These are phyloP conservation scores for Osmerus mordax DNA, from an alignment of 2,113 vertebrate genomes.

Conservation along the genomic window DNA sequence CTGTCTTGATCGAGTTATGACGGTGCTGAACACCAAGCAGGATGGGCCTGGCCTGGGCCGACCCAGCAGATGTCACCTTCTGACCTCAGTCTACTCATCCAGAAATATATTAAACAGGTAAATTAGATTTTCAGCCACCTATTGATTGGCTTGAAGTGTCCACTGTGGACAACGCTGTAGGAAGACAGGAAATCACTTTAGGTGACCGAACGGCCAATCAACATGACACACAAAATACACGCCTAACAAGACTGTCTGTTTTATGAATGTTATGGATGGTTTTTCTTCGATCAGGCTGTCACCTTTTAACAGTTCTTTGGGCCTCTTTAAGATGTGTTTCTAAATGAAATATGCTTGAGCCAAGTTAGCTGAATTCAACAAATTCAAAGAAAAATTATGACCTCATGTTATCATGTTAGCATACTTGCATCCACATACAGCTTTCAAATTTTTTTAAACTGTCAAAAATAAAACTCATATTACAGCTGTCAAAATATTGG, in stretches of 20 bases:
- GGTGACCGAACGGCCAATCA: not conserved
- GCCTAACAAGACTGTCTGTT: not conserved
- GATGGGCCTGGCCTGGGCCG: not conserved
- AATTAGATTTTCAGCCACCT: slow-evolving; percentile 6
- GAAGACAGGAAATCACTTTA: not conserved
- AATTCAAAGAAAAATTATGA: not conserved
- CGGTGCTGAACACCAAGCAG: not conserved
- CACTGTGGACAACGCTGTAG: not conserved
- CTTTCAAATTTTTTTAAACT: not conserved
- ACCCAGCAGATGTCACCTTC: not conserved
- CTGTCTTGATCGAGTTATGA: not conserved
- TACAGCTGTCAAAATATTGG: too few species aligned
- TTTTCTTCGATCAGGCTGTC: not conserved
- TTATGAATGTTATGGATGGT: not conserved
- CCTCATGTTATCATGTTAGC: not conserved
- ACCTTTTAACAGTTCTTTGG: not conserved
- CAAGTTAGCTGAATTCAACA: not conserved
- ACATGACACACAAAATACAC: slow-evolving; percentile 5
- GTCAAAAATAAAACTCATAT: not conserved
- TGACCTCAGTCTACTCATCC: not conserved
- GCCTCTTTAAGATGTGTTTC: not conserved
- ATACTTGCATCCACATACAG: not conserved
- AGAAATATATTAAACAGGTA: slow-evolving; percentile 5
- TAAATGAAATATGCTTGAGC: not conserved
- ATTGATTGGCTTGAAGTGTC: slow-evolving; percentile 2